Base-by-base conservation (phyloP, 2,888 invertebrate genomes). In the Drepanosiphum platanoidis region DNA sequence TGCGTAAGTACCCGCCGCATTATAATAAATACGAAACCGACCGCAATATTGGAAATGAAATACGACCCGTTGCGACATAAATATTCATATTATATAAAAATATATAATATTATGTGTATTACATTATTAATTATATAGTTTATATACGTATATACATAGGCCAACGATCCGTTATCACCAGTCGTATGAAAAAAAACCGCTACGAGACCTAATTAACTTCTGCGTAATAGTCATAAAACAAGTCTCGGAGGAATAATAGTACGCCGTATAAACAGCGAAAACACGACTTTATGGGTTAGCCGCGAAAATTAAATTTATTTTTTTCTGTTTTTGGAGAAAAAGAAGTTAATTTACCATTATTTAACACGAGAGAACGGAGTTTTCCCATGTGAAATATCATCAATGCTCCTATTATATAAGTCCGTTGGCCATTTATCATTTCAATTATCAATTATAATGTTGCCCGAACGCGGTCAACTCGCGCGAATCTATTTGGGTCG, bases 171-270 rank as follows among this genome's bases (percentile, higher is more conserved):
- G 64, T 39, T 77, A 64, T 77, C 58, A 61, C 18, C 18, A 61
- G 11, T 30, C 3, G 30, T 11, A 39, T 27, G 39, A 27, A 9
- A 61, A 74, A 77, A 77, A 64, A 66, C 78, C 78, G n/a, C 66
- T 66, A 42, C 7, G 15, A 78, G 78, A 78, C 78, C 78, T 78
- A 66, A 66, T 66, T 78, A 42, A 42, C 22, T 64, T 66, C n/a
- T 27, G 42, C 42, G 42, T 66, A 66, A 78, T 78, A 78, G 15
- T 66, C 64, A 66, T 39, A 36, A 61, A 77, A 77, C 39, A 61
- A 77, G 34, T 77, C 36, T 77, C 77, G 11, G 27, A 39, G 61
- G 61, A 61, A 39, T 52, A 68, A 30, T 11, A 39, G 3, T 27
- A 61, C 27, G 15, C 18, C 0, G 13, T 46, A 18, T 18, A 46